phyloP scores from a whole-genome alignment of 2,113 vertebrate species.

The Orcinus orca region DNA sequence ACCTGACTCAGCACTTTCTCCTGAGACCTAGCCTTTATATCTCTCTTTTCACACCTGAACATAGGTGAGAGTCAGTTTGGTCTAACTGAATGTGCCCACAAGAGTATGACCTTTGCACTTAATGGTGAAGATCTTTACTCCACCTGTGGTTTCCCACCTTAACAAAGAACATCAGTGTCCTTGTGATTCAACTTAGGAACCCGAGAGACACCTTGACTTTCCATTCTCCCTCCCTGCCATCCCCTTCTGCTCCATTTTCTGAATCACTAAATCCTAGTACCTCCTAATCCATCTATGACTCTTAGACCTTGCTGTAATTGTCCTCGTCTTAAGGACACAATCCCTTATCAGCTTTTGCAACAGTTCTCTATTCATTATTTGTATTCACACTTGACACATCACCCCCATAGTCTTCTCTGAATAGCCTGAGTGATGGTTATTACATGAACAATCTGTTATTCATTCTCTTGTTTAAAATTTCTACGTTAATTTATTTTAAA shows the following conservation, averaged over 20 bases:
- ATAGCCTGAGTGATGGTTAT: background rate
- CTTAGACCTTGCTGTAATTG: too few species aligned
- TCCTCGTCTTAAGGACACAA: rapidly evolving
- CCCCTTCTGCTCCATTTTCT: background rate
- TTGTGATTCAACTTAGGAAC: background rate
- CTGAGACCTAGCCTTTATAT: background rate
- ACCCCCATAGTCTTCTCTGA: background rate
- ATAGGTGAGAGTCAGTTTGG: rapidly evolving
- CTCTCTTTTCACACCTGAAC: background rate
- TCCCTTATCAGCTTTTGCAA: background rate
- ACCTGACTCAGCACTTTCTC: background rate
- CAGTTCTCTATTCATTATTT: background rate
- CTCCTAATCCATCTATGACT: background rate
- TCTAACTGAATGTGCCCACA: too few species aligned
- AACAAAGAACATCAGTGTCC: background rate
- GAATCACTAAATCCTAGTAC: background rate
- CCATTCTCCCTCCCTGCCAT: background rate
- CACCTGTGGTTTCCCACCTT: background rate
- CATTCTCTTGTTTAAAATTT: background rate
- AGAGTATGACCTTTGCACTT: background rate
- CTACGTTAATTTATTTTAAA: background rate
- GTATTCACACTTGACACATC: background rate
- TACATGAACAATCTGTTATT: background rate
- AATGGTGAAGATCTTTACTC: background rate
- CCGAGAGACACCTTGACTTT: background rate